Conservation (phyloP, 2,113 vertebrate species). For the Lycaon pictus region DNA sequence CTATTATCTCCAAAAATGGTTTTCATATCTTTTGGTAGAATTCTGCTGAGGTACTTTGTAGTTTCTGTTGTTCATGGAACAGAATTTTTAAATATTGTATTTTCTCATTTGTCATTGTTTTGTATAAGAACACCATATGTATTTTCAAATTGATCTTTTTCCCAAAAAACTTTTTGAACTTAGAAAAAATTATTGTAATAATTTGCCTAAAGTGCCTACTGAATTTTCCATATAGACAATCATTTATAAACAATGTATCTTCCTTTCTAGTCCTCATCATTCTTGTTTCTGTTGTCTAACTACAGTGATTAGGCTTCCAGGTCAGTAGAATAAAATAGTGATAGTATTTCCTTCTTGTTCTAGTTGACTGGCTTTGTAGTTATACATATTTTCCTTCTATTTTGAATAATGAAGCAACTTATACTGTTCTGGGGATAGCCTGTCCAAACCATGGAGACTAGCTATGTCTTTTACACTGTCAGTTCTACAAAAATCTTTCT, state of each 20-base stretch:
- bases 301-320: neutral
- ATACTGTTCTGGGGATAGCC: neutral
- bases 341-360: neutral
- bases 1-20: neutral
- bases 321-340: neutral
- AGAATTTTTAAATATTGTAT: neutral
- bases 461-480: neutral
- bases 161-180: neutral
- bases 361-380: neutral
- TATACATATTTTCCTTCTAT: neutral
- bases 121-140: neutral
- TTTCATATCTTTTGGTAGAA: slow-evolving; percentile 7
- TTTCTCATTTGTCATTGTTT: slow-evolving; percentile 22
- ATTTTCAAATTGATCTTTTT: slow-evolving; percentile 13
- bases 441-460: neutral
- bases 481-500: slow-evolving; percentile 26
- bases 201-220: neutral
- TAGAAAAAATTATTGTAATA: neutral
- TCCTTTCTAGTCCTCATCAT: neutral
- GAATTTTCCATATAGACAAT: neutral
- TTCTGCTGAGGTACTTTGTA: neutral
- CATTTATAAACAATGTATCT: neutral
- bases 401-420: slow-evolving; percentile 41
- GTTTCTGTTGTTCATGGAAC: neutral
- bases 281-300: slow-evolving; percentile 2